Conservation (phyloP, 2,888 invertebrate species). For the Dioctria linearis region DNA sequence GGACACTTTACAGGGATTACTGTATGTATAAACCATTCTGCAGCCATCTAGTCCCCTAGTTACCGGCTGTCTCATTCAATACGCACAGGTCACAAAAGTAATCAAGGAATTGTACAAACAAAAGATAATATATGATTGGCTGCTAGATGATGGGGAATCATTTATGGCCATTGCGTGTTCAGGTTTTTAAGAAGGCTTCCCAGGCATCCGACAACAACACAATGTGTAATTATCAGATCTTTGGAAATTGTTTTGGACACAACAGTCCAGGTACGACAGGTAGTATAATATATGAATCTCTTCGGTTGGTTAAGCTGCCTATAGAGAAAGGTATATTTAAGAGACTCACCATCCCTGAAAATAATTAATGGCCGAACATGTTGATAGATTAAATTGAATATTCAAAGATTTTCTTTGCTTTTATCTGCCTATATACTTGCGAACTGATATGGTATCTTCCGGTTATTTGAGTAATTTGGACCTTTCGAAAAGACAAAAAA, state of each 20-base stretch:
- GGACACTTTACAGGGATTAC: conserved; percentile 49
- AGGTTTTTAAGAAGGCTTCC: background rate
- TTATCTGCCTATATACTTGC: background rate
- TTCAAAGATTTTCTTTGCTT: background rate
- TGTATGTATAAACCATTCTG: background rate
- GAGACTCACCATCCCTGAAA: background rate
- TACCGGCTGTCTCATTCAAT: background rate
- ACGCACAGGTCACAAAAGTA: conserved; percentile 37
- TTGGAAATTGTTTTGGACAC: conserved; percentile 40
- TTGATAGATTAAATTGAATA: background rate
- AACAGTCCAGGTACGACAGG: background rate
- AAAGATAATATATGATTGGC: conserved; percentile 32
- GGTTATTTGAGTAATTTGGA: conserved; percentile 39
- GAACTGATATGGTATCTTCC: conserved; percentile 9
- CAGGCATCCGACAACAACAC: conserved; percentile 24
- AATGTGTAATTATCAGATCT: conserved; percentile 44
- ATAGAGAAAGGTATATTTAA: background rate
- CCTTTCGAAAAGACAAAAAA: conserved; percentile 6
- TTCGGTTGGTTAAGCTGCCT: background rate
- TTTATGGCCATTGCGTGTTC: conserved; percentile 20
- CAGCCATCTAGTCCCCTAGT: background rate
- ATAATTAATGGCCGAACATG: background rate
- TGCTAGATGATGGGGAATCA: background rate
- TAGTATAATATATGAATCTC: background rate
- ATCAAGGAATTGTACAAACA: conserved; percentile 43